A percentile compares a stretch with the other conserved stretches of the same genome.
Conservation (phyloP, 2,888 invertebrate species). For the Andrena trimmerana region DNA sequence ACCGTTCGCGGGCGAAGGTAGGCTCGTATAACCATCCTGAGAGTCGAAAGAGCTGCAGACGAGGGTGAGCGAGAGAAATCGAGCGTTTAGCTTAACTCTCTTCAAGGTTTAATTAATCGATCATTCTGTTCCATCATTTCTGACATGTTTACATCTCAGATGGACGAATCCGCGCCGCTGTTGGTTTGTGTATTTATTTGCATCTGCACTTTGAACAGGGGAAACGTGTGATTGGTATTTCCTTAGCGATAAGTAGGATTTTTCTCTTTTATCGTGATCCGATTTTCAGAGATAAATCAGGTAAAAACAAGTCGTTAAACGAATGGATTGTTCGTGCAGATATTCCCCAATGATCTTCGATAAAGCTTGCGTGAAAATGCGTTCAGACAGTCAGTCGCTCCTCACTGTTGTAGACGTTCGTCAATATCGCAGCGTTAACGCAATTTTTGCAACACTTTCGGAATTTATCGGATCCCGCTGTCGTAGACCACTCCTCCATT, state of each 20-base stretch:
- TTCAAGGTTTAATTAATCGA: neutral
- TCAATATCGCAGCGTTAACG: neutral
- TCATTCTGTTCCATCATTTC: neutral
- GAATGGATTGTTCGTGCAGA: neutral
- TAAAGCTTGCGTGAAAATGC: neutral
- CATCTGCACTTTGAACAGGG: neutral
- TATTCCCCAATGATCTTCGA: neutral
- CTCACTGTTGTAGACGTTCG: neutral
- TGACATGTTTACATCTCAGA: neutral
- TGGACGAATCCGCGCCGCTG: neutral
- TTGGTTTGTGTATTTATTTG: neutral
- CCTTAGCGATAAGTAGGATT: slow-evolving; percentile 6
- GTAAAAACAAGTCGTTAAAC: neutral
- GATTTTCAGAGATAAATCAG: neutral
- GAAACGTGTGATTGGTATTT: neutral
- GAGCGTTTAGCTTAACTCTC: neutral
- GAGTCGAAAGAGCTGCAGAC: neutral
- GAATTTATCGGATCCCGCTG: neutral
- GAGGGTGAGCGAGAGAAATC: neutral
- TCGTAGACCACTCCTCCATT: neutral
- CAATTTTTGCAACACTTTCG: neutral
- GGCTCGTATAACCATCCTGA: neutral
- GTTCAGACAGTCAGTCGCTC: too few species aligned
- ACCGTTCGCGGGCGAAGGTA: neutral
- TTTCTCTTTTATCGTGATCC: neutral